A percentile compares a stretch with the other conserved stretches of the same genome.
Conservation (phyloP, 1,140 invertebrate species). For the Drosophila pallidifrons region DNA sequence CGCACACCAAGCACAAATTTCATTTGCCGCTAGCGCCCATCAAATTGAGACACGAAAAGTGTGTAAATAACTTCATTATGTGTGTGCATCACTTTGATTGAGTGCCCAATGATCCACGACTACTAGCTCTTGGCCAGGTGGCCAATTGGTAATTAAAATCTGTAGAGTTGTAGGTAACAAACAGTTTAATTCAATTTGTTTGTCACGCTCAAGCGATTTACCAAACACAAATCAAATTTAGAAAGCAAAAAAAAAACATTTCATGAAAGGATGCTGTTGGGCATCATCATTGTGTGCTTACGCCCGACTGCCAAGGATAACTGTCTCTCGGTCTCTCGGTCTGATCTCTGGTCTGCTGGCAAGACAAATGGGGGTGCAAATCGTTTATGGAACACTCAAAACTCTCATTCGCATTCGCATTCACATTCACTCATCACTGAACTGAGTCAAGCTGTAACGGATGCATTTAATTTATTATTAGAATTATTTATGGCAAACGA, state of each 20-base stretch:
- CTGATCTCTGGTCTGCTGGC: conserved; percentile 36
- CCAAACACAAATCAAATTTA: conserved; percentile 61
- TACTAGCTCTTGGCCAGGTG: conserved; percentile 46
- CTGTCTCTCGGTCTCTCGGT: conserved; percentile 47
- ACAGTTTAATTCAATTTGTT: conserved; percentile 74
- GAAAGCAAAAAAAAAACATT: not conserved
- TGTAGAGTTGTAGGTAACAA: conserved; percentile 48
- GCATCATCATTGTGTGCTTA: conserved; percentile 59
- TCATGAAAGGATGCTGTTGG: conserved; percentile 27
- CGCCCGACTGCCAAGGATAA: conserved; percentile 76
- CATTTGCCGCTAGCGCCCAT: conserved; percentile 62
- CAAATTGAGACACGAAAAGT: conserved; percentile 76
- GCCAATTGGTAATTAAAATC: conserved; percentile 68
- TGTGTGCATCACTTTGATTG: conserved; percentile 64
- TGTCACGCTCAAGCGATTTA: conserved; percentile 61
- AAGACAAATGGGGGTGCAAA: conserved; percentile 82
- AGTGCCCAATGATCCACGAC: conserved; percentile 23
- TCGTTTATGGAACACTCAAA: conserved; percentile 50
- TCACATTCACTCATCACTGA: conserved; percentile 54
- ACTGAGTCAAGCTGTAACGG: conserved; percentile 68
- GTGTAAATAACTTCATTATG: conserved; percentile 80
- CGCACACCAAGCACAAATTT: conserved; percentile 62
- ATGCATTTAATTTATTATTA: conserved; percentile 85
- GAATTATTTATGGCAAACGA: conserved; percentile 80
- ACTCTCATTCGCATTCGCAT: not conserved